Evolutionary conservation across 2,797 vertebrate genomes (phyloP).

Genomic region (Dicrostonyx torquatus): DNA sequence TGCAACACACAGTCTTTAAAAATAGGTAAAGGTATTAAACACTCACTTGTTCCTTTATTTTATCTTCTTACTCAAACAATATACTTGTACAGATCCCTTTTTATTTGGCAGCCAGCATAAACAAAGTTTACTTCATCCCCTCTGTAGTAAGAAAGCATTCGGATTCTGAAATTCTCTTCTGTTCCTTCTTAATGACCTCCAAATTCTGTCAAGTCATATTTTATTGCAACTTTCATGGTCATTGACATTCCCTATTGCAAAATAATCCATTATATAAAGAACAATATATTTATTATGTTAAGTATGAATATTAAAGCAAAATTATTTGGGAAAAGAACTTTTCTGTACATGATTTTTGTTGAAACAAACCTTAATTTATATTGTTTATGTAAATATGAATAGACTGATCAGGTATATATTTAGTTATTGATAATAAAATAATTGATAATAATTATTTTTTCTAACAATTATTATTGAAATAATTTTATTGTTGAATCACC

Average conservation of each 20-base stretch:
- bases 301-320: not conserved
- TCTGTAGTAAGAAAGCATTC: not conserved
- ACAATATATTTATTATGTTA: not conserved
- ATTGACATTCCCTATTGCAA: not conserved
- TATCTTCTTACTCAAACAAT: not conserved
- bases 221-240: not conserved
- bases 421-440: not conserved
- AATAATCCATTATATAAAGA: slow-evolving; percentile 17
- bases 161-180: not conserved
- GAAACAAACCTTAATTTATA: not conserved
- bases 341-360: not conserved
- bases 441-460: slow-evolving; percentile 5
- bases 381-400: not conserved
- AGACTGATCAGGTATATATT: not conserved
- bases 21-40: not conserved
- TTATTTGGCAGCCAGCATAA: not conserved
- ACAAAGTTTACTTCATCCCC: not conserved
- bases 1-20: not conserved
- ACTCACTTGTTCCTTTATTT: not conserved
- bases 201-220: not conserved
- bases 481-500: not conserved
- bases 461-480: not conserved
- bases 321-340: not conserved
- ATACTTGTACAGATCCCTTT: not conserved
- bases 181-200: not conserved